Base-by-base conservation (phyloP, 1,140 invertebrate species). In the Planococcus citri region DNA sequence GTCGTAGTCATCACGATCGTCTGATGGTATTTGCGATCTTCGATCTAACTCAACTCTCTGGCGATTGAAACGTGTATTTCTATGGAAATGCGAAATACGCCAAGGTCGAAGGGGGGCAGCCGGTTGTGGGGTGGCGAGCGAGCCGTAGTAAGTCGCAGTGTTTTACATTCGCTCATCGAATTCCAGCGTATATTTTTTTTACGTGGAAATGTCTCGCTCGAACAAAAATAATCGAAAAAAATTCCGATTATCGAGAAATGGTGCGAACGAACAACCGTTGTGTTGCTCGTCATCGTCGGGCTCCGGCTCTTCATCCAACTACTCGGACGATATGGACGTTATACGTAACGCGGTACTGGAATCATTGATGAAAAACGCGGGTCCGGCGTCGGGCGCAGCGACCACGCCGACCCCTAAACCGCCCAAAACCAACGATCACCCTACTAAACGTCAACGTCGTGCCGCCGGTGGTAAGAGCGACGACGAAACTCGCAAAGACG, bases 131-230 rank as follows among this genome's bases (percentile, higher is more conserved):
- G 41, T 4, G 6, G n/a, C 41, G 41, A 20, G 6, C 10, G 41
- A 17, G 2, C 10, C 41, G 41, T 51, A 20, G 41, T 14, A 20
- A 51, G 41, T 51, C n/a, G 41, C 41, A 51, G 41, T 51, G 10
- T 51, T 51, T 51, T 51, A 51, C n/a, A 51, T 51, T 51, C 41
- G 41, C 41, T 51, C 41, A 51, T 51, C 41, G 41, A 20, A 51
- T 51, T 51, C 17, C n/a, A 51, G 41, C 41, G 41, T 51, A 51
- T 51, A 51, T 64, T 64, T 64, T 25, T 64, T 25, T 64, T 25
- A 25, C 22, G 60, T 24, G 10, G 21, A 17, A 64, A 64, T 64
- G 60, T 64, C 60, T 64, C 60, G 60, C 21, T 64, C 60, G 60
- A 64, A 64, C 17, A 64, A 69, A 38, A 51, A 41, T 20, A 38